Conservation (phyloP, 37 sponge, comb jelly and placozoan genomes). For the Spongilla lacustris region DNA sequence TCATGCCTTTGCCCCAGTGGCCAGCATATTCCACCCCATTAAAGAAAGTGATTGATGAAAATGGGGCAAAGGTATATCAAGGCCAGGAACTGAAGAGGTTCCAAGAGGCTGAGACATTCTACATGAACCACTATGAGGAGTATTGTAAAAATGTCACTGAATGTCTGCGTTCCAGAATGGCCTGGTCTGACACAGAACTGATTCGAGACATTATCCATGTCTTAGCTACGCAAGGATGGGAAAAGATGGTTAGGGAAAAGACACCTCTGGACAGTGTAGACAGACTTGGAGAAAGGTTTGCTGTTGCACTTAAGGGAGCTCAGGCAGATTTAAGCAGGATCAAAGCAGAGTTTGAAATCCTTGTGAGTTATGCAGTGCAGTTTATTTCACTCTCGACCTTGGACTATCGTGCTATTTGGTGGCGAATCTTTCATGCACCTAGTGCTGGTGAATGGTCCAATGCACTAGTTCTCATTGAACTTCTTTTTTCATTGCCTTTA, state of each 20-base stretch:
- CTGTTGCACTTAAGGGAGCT: conserved; percentile 50
- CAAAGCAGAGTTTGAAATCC: conserved; percentile 20
- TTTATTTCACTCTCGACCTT: conserved; percentile 68
- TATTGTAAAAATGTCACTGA: conserved; percentile 10
- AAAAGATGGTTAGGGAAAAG: conserved; percentile 56
- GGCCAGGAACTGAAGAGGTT: conserved; percentile 41
- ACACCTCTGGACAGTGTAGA: conserved; percentile 38
- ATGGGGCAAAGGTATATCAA: conserved; percentile 29
- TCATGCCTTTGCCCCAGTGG: conserved; percentile 33
- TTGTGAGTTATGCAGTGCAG: conserved; percentile 59
- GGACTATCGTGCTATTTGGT: conserved; percentile 70
- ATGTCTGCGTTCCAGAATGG: conserved; percentile 26
- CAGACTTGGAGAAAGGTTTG: conserved; percentile 48
- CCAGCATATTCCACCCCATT: conserved; percentile 32
- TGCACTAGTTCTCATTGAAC: conserved; percentile 29
- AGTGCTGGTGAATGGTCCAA: conserved; percentile 57
- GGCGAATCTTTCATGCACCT: conserved; percentile 73
- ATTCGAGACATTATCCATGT: conserved; percentile 44
- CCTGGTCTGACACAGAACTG: conserved; percentile 47
- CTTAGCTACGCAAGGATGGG: conserved; percentile 62
- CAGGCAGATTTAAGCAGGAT: conserved; percentile 29
- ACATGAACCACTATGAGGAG: conserved; percentile 25
- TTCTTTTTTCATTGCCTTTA: conserved; percentile 63
- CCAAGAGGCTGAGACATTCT: conserved; percentile 22
- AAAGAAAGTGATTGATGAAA: conserved; percentile 7